Conservation (phyloP, 1,140 invertebrate genomes). For the Aphis craccivora region DNA sequence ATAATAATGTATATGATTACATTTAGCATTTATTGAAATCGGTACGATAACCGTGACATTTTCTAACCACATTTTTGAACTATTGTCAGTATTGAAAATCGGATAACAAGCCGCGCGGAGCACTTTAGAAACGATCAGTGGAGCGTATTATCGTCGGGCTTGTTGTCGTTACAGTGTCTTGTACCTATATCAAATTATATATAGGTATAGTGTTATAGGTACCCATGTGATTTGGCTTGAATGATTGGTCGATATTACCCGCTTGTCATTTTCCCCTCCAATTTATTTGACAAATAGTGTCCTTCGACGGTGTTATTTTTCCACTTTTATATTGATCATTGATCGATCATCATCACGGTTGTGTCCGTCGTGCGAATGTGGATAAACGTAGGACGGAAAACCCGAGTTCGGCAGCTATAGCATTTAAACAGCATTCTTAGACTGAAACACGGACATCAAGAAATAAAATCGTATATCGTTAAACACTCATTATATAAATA, state of each 20-base stretch:
- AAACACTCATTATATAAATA: conserved; percentile 14
- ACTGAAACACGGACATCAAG: background rate
- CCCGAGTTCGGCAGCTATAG: background rate
- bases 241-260: conserved; percentile 2
- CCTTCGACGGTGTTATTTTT: background rate
- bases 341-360: background rate
- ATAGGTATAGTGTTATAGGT: background rate
- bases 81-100: background rate
- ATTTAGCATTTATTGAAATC: background rate
- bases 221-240: background rate
- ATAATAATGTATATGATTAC: too few species aligned
- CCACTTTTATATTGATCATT: background rate
- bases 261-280: background rate
- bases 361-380: background rate
- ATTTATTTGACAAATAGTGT: conserved; percentile 6
- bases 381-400: background rate
- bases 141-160: background rate
- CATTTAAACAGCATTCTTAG: background rate
- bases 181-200: background rate
- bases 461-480: conserved; percentile 10
- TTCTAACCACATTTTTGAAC: background rate
- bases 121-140: background rate
- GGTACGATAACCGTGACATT: background rate
- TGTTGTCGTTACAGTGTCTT: background rate
- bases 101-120: background rate